Evolutionary conservation across 1,140 invertebrate genomes (phyloP), one percentile per base, ranked within the genome.

Genomic region (Telenomus remus): DNA sequence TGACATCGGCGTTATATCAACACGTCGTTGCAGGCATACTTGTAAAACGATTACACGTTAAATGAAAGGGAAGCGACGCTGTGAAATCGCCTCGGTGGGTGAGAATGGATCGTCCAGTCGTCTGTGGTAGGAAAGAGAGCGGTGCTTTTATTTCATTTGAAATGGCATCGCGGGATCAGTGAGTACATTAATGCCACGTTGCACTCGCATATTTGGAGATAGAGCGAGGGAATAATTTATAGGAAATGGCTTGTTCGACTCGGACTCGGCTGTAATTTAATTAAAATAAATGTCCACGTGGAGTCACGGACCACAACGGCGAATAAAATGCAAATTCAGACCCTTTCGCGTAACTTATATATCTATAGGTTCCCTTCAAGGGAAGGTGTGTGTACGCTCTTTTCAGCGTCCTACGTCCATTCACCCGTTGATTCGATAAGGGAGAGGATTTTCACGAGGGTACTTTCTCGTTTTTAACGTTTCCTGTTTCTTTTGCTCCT

Each of bases 311-410:
- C 80, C 82, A 80, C 84, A 82, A 76, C 81, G 82, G 79, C 84
- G 84, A 87, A 88, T 87, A 88, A 88, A 88, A 88, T 88, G 87
- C 87, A 88, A 88, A 88, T 88, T 88, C 85, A 87, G 85, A 86
- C 85, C 85, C 83, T 88, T 86, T 15, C 59, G 72, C 65, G 78
- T 80, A 76, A 80, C 81, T 80, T 82, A 82, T 74, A 80, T 80
- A 76, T 63, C 64, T 78, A 68, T 71, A 71, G 56, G 37, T 34
- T 71, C 47, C 48, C 59, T 70, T 42, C 63, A 48, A 68, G 70
- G 55, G 78, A 75, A 81, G 68, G 74, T 75, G 71, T 27, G 19
- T 77, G 60, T 75, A 73, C 61, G 68, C 72, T 72, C 66, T 73
- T 75, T 76, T 72, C 73, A 74, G 75, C 80, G 78, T 80, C 80